Evolutionary conservation across 2,113 vertebrate species (phyloP), one percentile per base, ranked within the genome.

Genomic region (Sitta europaea): DNA sequence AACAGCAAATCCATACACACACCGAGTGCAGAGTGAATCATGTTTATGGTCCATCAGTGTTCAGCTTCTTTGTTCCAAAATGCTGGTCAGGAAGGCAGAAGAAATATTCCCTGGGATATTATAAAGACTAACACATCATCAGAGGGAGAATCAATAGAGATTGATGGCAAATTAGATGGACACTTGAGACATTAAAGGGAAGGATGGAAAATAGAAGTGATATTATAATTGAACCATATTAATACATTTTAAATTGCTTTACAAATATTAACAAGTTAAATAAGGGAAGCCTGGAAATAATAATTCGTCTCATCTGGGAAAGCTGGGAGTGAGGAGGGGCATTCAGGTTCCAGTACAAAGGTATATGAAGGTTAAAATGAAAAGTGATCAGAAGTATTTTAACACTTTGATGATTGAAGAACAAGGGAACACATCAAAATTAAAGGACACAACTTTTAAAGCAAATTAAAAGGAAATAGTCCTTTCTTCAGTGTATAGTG

Each of bases 221-320:
- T 86, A 45, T 84, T 90, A 80, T 94, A 95, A 93, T 86, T 94
- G 94, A 94, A 78, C 57, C 38, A 16, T 90, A 93, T 94, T 96
- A 97, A 97, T 94, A 95, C 55, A 61, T 90, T 96, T 95, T 86
- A 95, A 96, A 96, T 95, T 74, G 82, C 82, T 92, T 96, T 84
- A 93, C 94, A 96, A 97, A 95, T 96, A 92, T 93, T 95, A 95
- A 84, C 88, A 93, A 88, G 55, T 88, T 90, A 86, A 86, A 95
- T 71, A 88, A 83, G 36, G 80, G 79, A 92, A 86, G 77, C 38
- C 65, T 58, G 38, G 87, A 94, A 96, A 94, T 71, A 86, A 47
- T 47, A 74, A n/a, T 88, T 95, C 88, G 61, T 97, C 91, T 96
- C 76, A 40, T 55, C 79, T 78, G 57, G 78, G 72, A 75, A 92